Evolutionary conservation across 2,797 vertebrate species (phyloP), one percentile per base, ranked within the genome.

Genomic region (Acanthopagrus latus): DNA sequence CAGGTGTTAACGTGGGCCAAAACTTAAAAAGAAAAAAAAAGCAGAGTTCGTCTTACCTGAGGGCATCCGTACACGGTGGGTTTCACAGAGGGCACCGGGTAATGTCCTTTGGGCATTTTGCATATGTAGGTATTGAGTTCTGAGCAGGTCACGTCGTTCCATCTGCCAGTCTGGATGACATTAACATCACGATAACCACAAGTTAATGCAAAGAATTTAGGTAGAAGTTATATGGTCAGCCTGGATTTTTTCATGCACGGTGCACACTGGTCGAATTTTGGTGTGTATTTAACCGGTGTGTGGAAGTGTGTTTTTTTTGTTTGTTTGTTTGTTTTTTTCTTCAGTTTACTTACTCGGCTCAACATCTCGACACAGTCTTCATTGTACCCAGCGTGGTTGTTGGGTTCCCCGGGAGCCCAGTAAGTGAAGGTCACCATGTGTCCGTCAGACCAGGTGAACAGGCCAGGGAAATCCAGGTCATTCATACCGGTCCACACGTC

Each of bases 351-450:
- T 78, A 96, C 95, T 88, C 90, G 66, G 10, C 92, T 47, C 0
- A 82, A 73, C 94, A 96, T 95, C 88, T 95, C 91, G 1, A 96
- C 95, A 58, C 95, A 96, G 90, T 96, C 88, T 68, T 95, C 95
- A 0, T 0, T 77, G 82, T 94, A 96, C 21, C 93, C 95, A 0
- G 80, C 27, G 29, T 95, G 95, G 82, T 93, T 95, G 91, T 95
- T 95, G 58, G 95, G 95, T 83, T 95, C 91, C 16, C 95, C 95
- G 10, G 94, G 93, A 55, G 95, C 92, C 95, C 95, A 96, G 92
- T 96, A 72, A 33, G 95, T 96, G 90, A 95, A 95, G 21, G 74
- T 92, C 27, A 90, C 91, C 4, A 78, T 48, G 51, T 94, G 92
- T 18, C 84, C 48, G 46, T 95, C 92, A 2, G 95, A 93, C 96